Conservation (phyloP, 2,113 vertebrate genomes). For the Poecilia latipinna region DNA sequence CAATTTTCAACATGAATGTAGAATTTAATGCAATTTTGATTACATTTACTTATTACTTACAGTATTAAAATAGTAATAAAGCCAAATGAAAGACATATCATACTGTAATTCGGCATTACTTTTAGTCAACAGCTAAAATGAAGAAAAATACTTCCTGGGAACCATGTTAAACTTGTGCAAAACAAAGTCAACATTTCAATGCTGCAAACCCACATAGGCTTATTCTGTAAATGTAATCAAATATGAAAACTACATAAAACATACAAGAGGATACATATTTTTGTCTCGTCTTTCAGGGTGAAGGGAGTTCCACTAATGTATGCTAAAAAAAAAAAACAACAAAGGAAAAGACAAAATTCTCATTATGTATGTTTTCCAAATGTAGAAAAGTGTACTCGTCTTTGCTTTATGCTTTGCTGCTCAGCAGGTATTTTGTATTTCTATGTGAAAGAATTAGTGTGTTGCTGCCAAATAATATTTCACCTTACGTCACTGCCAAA, state of each 20-base stretch:
- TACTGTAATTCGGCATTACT: too few species aligned
- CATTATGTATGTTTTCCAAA: background rate
- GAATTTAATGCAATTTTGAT: background rate
- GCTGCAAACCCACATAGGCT: background rate
- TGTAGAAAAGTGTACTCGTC: background rate
- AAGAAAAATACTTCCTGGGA: too few species aligned
- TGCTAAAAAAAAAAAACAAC: background rate
- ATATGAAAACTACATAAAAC: background rate
- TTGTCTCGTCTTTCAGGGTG: background rate
- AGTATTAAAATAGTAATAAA: background rate
- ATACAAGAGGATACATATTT: background rate
- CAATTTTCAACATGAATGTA: background rate
- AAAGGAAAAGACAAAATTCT: background rate
- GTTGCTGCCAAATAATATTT: constrained; percentile 6
- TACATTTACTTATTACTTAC: background rate
- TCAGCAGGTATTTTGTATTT: background rate
- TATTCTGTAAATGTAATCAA: background rate
- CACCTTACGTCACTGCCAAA: background rate
- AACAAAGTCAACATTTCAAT: too few species aligned
- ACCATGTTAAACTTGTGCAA: too few species aligned
- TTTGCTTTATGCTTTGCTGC: background rate
- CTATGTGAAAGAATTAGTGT: constrained; percentile 5
- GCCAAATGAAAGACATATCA: background rate
- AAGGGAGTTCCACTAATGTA: background rate
- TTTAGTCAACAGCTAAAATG: too few species aligned